Evolutionary conservation across 2,113 vertebrate species (phyloP).

Genomic region (Dromas ardeola): DNA sequence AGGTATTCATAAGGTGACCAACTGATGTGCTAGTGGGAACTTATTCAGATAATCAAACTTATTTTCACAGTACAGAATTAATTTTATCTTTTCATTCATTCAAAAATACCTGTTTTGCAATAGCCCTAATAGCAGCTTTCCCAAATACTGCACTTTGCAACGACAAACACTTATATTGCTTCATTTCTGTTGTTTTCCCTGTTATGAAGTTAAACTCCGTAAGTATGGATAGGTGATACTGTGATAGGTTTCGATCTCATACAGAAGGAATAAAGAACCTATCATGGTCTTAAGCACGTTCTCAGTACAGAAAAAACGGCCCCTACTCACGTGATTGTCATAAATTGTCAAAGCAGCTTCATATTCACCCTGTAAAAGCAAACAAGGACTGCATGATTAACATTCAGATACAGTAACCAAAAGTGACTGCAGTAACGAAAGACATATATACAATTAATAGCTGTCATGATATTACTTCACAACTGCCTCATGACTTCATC

Average conservation of each 20-base stretch:
- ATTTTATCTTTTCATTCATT: background rate
- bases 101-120: background rate
- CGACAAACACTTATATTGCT: background rate
- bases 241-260: background rate
- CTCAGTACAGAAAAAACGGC: background rate
- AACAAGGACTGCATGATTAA: background rate
- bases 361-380: conserved; percentile 84
- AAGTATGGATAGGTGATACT: background rate
- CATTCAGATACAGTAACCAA: background rate
- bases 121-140: background rate
- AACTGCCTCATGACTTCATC: background rate
- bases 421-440: background rate
- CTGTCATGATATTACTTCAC: background rate
- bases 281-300: rapidly evolving
- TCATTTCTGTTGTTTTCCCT: background rate
- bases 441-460: background rate
- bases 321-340: conserved; percentile 84
- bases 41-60: background rate
- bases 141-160: background rate
- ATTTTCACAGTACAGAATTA: background rate
- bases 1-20: background rate
- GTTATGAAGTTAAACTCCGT: background rate
- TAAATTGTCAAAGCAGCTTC: conserved; percentile 89
- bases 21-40: background rate
- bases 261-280: background rate